Conservation (phyloP, 1,140 invertebrate genomes). For the Drosophila baimaii region DNA sequence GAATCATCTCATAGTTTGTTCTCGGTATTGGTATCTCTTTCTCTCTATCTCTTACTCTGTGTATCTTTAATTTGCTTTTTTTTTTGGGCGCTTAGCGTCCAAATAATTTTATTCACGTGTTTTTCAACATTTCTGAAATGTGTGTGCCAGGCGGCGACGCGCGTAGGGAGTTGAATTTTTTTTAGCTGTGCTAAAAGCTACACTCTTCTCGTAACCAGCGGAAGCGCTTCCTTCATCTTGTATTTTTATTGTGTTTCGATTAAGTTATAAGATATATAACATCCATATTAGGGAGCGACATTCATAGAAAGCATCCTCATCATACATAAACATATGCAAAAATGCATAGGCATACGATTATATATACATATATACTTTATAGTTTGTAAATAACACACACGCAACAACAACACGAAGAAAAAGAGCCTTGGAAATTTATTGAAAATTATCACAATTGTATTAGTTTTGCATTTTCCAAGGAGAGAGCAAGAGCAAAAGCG, state of each 20-base stretch:
- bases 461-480: slow-evolving; percentile 80
- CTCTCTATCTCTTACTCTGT: slow-evolving; percentile 20
- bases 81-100: slow-evolving; percentile 67
- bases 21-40: slow-evolving; percentile 33
- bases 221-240: slow-evolving; percentile 35
- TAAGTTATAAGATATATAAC: slow-evolving; percentile 59
- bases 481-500: slow-evolving; percentile 25
- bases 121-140: slow-evolving; percentile 77
- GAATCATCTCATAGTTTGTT: slow-evolving; percentile 72
- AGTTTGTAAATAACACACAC: slow-evolving; percentile 77
- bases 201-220: slow-evolving; percentile 38
- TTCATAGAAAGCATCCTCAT: slow-evolving; percentile 64
- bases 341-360: slow-evolving; percentile 51
- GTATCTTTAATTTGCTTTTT: slow-evolving; percentile 53
- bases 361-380: slow-evolving; percentile 58
- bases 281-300: slow-evolving; percentile 55
- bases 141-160: slow-evolving; percentile 53
- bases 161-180: slow-evolving; percentile 22
- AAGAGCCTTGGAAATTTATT: slow-evolving; percentile 56
- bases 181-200: slow-evolving; percentile 65
- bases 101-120: slow-evolving; percentile 69
- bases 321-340: slow-evolving; percentile 51
- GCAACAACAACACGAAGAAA: slow-evolving; percentile 18
- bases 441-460: slow-evolving; percentile 67
- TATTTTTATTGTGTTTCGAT: slow-evolving; percentile 61